phyloP scores from a whole-genome alignment of 2,113 vertebrate species.

The Muntiacus reevesi region DNA sequence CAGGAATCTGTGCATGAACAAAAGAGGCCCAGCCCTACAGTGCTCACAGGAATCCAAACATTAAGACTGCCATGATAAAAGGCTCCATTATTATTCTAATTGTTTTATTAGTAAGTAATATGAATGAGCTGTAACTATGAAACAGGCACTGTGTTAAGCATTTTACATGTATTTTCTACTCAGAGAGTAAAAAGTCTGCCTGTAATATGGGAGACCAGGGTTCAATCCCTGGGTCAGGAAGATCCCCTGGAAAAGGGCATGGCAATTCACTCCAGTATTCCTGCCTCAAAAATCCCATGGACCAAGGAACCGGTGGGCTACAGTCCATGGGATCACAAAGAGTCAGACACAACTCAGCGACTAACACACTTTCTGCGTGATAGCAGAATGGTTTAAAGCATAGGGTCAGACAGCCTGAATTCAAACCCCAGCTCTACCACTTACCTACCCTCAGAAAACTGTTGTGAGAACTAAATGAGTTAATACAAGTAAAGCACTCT shows the following conservation, averaged over 20 bases:
- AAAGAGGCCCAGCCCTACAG: not conserved
- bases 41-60: not conserved
- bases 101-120: not conserved
- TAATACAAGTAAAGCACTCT: not conserved
- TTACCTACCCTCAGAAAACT: not conserved
- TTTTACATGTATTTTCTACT: not conserved
- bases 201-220: not conserved
- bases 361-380: not conserved
- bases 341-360: not conserved
- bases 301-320: not conserved
- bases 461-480: not conserved
- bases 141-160: not conserved
- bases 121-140: not conserved
- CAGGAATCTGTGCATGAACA: not conserved
- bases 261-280: not conserved
- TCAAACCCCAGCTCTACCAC: not conserved
- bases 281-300: not conserved
- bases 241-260: not conserved
- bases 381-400: not conserved
- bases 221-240: not conserved
- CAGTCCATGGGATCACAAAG: not conserved
- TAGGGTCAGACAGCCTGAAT: not conserved
- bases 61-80: not conserved
- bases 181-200: not conserved
- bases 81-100: not conserved